A percentile compares a stretch with the other conserved stretches of the same genome.
Evolutionary conservation across 2,113 vertebrate species (phyloP).

Genomic region (Rhineura floridana): DNA sequence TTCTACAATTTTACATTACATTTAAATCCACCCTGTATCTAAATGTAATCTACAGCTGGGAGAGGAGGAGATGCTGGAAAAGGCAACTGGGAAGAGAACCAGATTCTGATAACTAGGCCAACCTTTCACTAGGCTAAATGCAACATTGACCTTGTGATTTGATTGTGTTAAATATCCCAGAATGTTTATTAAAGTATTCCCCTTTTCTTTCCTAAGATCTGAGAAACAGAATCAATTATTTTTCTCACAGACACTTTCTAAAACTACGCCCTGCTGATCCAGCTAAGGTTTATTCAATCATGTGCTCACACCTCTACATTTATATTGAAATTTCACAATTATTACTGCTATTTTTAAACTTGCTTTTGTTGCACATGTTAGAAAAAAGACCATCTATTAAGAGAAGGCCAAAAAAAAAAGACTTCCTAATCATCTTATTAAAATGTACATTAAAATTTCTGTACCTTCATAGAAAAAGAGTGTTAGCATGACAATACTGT

Average conservation of each 20-base stretch:
- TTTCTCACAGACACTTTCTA: constrained; percentile 17
- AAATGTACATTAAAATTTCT: neutral
- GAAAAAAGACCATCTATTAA: neutral
- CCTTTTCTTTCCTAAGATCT: constrained; percentile 7
- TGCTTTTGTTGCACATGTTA: neutral
- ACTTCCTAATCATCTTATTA: neutral
- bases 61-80: neutral
- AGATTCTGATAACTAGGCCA: neutral
- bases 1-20: neutral
- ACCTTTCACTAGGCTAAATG: neutral
- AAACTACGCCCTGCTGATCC: constrained; percentile 7
- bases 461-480: neutral
- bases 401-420: neutral
- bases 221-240: neutral
- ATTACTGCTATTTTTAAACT: constrained; percentile 11
- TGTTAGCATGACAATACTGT: neutral
- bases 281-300: neutral
- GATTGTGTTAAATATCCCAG: neutral
- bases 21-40: neutral
- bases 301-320: constrained; percentile 11
- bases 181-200: neutral
- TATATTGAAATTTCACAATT: constrained; percentile 27
- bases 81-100: neutral
- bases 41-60: neutral
- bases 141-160: neutral